These are phyloP conservation scores for Picathartes gymnocephalus DNA, from an alignment of 2,113 vertebrate species.

Conservation along the genomic window DNA sequence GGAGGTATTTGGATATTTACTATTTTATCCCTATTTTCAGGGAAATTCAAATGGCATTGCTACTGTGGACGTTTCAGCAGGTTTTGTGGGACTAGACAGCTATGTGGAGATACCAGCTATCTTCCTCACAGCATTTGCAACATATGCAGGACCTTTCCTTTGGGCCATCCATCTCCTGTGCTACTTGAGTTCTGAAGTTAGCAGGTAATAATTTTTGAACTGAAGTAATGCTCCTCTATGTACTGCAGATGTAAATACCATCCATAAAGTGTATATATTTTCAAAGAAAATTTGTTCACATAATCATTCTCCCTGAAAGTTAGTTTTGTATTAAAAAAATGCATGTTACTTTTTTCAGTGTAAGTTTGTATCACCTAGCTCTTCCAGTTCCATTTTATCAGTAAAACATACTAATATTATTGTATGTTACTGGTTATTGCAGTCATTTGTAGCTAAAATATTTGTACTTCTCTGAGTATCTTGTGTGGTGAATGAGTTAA, in stretches of 20 bases:
- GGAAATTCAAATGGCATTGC: slow-evolving; percentile 96
- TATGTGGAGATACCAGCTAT: slow-evolving; percentile 87
- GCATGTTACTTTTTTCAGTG: not conserved
- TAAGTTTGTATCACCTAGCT: not conserved
- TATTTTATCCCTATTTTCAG: slow-evolving; percentile 68
- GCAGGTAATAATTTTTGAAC: slow-evolving; percentile 72
- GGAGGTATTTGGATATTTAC: not conserved
- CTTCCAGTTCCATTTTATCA: not conserved
- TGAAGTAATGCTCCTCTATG: not conserved
- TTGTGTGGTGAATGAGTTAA: not conserved
- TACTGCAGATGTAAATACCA: not conserved
- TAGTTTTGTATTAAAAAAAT: not conserved
- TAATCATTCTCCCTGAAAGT: not conserved
- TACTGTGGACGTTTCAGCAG: slow-evolving; percentile 91
- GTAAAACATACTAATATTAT: not conserved
- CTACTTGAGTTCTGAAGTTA: slow-evolving; percentile 83
- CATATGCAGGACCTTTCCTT: slow-evolving; percentile 87
- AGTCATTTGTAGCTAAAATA: not conserved
- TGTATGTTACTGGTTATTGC: slow-evolving; percentile 1
- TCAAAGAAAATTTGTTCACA: not conserved
- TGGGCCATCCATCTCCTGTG: slow-evolving; percentile 90
- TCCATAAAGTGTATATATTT: not conserved
- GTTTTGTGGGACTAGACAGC: slow-evolving; percentile 89
- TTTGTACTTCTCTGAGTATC: not conserved
- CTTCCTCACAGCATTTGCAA: slow-evolving; percentile 85